A percentile compares a stretch with the other conserved stretches of the same genome.
Conservation (phyloP, 2,797 vertebrate species). For the Ptychobarbus kaznakovi region DNA sequence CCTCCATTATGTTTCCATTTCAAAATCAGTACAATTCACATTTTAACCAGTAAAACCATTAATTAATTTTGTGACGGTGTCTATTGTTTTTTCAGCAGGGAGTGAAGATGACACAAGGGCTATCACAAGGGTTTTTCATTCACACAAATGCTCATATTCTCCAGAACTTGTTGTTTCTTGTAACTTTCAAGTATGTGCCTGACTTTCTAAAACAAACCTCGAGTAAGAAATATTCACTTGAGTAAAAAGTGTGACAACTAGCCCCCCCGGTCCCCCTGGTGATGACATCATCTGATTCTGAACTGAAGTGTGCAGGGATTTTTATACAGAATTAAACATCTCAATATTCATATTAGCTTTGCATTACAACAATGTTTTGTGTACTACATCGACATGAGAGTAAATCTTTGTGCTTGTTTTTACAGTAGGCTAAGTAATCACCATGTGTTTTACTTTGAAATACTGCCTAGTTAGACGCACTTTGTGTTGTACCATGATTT, state of each 20-base stretch:
- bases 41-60: background rate
- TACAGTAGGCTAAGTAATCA: conserved; percentile 19
- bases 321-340: background rate
- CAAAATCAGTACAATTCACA: background rate
- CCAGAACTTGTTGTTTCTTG: background rate
- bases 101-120: background rate
- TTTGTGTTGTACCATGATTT: background rate
- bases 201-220: background rate
- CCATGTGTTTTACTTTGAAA: conserved; percentile 39
- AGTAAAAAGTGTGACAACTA: conserved; percentile 4
- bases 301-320: background rate
- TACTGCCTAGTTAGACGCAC: background rate
- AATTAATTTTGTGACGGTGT: too few species aligned
- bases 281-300: background rate
- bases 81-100: background rate
- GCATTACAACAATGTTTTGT: background rate
- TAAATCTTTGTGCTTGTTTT: background rate
- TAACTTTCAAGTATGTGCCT: background rate
- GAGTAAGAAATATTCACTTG: background rate
- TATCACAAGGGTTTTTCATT: background rate
- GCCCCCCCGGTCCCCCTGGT: background rate
- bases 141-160: background rate
- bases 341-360: background rate
- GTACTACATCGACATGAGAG: background rate
- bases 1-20: background rate